Base-by-base conservation (phyloP, 1,140 invertebrate genomes). In the Drosophila paulistorum region DNA sequence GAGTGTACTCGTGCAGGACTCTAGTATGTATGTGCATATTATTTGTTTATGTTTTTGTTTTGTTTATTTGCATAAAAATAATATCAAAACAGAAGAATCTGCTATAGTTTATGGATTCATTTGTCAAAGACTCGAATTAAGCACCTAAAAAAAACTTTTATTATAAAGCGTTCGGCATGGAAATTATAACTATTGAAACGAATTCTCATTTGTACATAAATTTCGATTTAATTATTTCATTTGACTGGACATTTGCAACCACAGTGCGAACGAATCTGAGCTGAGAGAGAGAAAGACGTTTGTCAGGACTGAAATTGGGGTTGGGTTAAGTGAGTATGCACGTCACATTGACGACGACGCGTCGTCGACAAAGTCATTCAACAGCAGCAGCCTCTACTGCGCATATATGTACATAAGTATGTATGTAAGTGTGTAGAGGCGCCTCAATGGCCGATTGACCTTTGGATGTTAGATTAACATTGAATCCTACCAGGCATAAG, bases 391-490 rank as follows among this genome's bases (percentile, higher is more conserved):
- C 79, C 74, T 65, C 69, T 41, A 61, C 37, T 64, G 33, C 62
- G 39, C 71, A 54, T 39, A 13, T 64, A 37, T 30, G 30, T 7
- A 26, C 26, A 4, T 26, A 26, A 3, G 10, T 35, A 37, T 37
- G 35, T 11, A 54, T 55, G 37, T 45, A 13, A 35, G 2, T 30
- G 9, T 10, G 42, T 23, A 48, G 39, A 20, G 42, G 69, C 54
- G 76, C 79, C 51, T 86, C 79, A 79, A 74, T 82, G 84, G 76
- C 79, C 84, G 84, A 87, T 83, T 87, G 83, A 87, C 83, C 84
- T 87, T 87, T 87, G 83, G 73, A 87, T 77, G 71, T 77, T 83
- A 87, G 84, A 89, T 87, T 87, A 87, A 83, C 83, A 87, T 74
- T 87, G 77, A 87, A 71, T 26, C 42, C 41, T 39, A 14, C 13